Conservation (phyloP, 2,888 invertebrate genomes). For the Silvanus unidentatus region DNA sequence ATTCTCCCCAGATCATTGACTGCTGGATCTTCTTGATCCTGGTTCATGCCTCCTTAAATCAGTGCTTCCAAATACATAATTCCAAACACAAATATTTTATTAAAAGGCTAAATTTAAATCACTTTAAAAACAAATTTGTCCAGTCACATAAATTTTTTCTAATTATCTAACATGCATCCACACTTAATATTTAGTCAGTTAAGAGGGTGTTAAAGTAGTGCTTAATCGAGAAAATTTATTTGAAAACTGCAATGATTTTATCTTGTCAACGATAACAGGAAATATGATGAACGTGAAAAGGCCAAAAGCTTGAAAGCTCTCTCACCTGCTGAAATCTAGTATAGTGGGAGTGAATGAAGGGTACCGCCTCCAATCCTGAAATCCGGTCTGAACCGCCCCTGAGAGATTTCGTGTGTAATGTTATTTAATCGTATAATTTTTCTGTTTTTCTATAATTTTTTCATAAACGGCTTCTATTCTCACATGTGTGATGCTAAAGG, state of each 20-base stretch:
- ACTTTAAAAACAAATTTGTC: neutral
- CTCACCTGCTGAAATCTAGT: constrained; percentile 31
- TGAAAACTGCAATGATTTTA: constrained; percentile 19
- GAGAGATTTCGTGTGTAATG: constrained; percentile 27
- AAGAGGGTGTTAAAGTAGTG: no score
- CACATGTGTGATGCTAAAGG: no score
- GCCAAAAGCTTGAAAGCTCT: constrained; percentile 32
- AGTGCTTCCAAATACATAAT: neutral
- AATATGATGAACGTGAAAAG: constrained; percentile 33
- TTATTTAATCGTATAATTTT: constrained; percentile 10
- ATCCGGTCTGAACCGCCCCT: constrained; percentile 38
- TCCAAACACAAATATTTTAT: neutral
- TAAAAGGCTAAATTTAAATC: neutral
- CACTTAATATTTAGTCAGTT: no score
- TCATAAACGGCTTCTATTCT: no score
- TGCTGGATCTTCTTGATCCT: constrained; percentile 44
- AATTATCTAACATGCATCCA: no score
- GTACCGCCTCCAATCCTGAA: constrained; percentile 36
- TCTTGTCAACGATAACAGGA: constrained; percentile 30
- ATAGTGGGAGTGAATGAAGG: constrained; percentile 28
- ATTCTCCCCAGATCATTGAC: constrained; percentile 40
- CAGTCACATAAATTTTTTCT: neutral
- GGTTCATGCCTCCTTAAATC: constrained; percentile 37
- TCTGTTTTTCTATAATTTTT: neutral
- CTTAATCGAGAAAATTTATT: no score